Evolutionary conservation across 1,140 invertebrate species (phyloP).

Genomic region (Diabrotica undecimpunctata): DNA sequence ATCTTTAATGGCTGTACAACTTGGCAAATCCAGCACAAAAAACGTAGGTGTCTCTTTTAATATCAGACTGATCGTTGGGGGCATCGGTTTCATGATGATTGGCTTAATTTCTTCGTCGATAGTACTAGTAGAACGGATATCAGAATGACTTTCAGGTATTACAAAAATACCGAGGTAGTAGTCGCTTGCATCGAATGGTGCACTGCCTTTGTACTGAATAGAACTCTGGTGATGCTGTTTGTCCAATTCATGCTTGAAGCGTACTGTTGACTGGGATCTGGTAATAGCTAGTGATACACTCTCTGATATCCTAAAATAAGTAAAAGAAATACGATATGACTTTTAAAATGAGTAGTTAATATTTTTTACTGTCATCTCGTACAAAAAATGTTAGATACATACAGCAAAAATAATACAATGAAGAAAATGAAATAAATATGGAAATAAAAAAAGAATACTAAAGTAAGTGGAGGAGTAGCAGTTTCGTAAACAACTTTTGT

Average conservation of each 20-base stretch:
- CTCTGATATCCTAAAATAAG: neutral
- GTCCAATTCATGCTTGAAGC: constrained; percentile 12
- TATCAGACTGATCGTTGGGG: constrained; percentile 56
- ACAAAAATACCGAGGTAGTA: constrained; percentile 8
- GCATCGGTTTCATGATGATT: constrained; percentile 30
- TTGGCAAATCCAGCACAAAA: constrained; percentile 61
- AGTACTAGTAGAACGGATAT: neutral
- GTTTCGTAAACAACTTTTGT: neutral
- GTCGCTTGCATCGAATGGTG: neutral
- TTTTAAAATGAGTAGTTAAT: no score
- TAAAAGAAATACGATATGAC: neutral
- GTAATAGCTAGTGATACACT: neutral
- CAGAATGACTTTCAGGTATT: neutral
- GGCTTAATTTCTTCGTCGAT: neutral
- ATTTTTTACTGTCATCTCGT: neutral
- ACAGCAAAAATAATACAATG: neutral
- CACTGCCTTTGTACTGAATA: constrained; percentile 3
- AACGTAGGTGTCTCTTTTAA: constrained; percentile 64
- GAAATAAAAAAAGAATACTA: neutral
- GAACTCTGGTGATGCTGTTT: neutral
- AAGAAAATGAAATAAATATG: neutral
- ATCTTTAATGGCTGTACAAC: constrained; percentile 57
- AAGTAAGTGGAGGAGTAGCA: neutral
- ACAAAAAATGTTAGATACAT: neutral
- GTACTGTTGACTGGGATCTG: constrained; percentile 10